Evolutionary conservation across 2,113 vertebrate genomes (phyloP).

Genomic region (Syngnathus scovelli): DNA sequence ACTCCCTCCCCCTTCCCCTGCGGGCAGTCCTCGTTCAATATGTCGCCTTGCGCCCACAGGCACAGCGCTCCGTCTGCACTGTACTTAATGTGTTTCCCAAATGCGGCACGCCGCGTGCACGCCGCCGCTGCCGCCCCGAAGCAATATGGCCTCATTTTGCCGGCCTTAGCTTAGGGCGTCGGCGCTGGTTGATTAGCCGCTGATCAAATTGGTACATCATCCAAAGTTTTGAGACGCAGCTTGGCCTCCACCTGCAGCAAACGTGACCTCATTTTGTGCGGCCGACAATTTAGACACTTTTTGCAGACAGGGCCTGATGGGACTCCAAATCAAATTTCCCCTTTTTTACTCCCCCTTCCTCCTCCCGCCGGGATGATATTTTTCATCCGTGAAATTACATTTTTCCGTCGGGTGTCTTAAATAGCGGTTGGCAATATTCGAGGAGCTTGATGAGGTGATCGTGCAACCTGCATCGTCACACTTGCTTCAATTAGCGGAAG

Average conservation of each 20-base stretch:
- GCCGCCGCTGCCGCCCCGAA: background rate
- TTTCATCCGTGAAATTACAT: constrained; percentile 11
- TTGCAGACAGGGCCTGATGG: constrained; percentile 8
- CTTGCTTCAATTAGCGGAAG: background rate
- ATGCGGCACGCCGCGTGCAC: background rate
- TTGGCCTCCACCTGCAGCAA: constrained; percentile 18
- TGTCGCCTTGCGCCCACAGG: background rate
- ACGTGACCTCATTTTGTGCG: constrained; percentile 30
- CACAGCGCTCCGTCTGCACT: background rate
- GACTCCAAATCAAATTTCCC: constrained; percentile 16
- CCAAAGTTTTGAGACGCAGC: constrained; percentile 36
- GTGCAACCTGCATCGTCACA: background rate
- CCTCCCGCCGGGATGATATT: constrained; percentile 4
- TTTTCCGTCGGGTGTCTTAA: constrained; percentile 24
- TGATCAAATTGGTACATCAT: constrained; percentile 55
- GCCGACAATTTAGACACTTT: constrained; percentile 9
- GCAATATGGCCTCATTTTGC: constrained; percentile 47
- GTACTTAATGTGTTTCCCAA: background rate
- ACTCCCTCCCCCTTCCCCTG: background rate
- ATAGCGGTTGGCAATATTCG: constrained; percentile 9
- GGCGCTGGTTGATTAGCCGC: constrained; percentile 52
- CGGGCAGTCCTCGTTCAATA: constrained; percentile 1
- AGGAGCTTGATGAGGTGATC: background rate
- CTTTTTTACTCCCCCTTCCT: background rate
- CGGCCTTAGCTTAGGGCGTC: constrained; percentile 35